Percentiles rank a stretch among this genome's conserved stretches.
These are phyloP conservation scores for Caenorhabditis drosophilae DNA, from an alignment of 2,888 invertebrate species.

Conservation along the genomic window DNA sequence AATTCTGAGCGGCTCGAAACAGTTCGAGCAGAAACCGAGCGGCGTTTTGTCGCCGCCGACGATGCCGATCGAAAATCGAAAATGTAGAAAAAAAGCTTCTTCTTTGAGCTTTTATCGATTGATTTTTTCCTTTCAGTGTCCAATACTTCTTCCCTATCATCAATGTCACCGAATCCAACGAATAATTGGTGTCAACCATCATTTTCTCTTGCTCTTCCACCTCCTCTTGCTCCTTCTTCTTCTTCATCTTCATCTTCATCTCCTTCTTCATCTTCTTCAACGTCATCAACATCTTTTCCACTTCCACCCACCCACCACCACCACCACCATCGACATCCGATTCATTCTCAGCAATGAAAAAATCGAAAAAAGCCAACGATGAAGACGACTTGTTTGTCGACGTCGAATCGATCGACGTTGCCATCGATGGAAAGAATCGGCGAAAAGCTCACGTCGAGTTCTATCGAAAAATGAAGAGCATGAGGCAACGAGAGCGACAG, in stretches of 20 bases:
- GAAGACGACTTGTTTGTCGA: conserved; percentile 52
- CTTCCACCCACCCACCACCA: no score
- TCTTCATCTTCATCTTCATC: conserved; percentile 23
- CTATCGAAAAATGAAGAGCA: conserved; percentile 50
- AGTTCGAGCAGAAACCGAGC: conserved; percentile 4
- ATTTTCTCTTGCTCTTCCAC: no score
- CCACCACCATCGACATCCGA: no score
- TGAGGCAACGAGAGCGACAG: conserved; percentile 45
- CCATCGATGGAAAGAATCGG: conserved; percentile 39
- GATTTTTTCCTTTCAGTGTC: conserved; percentile 8
- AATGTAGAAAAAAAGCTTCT: neutral
- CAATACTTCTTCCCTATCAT: no score
- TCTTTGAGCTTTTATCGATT: conserved; percentile 3
- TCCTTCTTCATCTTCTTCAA: conserved; percentile 5
- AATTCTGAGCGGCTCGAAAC: conserved; percentile 4
- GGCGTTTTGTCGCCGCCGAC: no score
- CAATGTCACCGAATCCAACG: no score
- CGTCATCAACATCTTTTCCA: no score
- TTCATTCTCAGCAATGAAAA: conserved; percentile 21
- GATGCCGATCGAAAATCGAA: conserved; percentile 9
- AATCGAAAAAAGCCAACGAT: conserved; percentile 32
- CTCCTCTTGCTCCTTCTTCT: conserved; percentile 3
- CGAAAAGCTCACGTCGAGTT: conserved; percentile 56
- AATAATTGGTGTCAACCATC: no score
- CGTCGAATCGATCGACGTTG: conserved; percentile 44